A percentile compares a stretch with the other conserved stretches of the same genome.
These are phyloP conservation scores for Cantharis rufa DNA, from an alignment of 2,888 invertebrate genomes.

Conservation along the genomic window DNA sequence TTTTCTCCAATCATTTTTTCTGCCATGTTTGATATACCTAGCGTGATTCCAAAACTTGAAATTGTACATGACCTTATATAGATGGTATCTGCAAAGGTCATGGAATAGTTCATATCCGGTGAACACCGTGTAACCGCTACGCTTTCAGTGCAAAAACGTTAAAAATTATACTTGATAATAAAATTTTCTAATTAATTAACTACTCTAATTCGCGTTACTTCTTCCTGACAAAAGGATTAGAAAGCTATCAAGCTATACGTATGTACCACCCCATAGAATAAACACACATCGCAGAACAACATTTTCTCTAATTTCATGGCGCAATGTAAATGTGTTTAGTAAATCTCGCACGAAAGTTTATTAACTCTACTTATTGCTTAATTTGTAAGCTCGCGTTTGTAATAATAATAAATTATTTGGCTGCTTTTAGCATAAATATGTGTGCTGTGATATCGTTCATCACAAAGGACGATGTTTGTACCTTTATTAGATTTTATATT, in stretches of 20 bases:
- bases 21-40: background rate
- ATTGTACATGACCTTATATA: background rate
- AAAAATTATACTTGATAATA: background rate
- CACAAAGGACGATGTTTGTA: background rate
- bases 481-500: background rate
- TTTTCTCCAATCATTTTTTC: background rate
- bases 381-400: background rate
- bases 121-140: background rate
- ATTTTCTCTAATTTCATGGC: background rate
- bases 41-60: background rate
- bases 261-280: background rate
- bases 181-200: background rate
- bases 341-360: background rate
- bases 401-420: background rate
- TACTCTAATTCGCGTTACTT: background rate
- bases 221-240: background rate
- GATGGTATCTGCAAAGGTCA: background rate
- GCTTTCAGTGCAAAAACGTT: background rate
- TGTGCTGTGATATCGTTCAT: background rate
- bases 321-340: background rate
- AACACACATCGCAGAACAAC: background rate
- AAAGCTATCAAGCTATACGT: background rate
- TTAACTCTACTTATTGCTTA: background rate
- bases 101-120: background rate
- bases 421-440: background rate